phyloP scores from a whole-genome alignment of 1,140 invertebrate species.

The Melipona quadrifasciata region DNA sequence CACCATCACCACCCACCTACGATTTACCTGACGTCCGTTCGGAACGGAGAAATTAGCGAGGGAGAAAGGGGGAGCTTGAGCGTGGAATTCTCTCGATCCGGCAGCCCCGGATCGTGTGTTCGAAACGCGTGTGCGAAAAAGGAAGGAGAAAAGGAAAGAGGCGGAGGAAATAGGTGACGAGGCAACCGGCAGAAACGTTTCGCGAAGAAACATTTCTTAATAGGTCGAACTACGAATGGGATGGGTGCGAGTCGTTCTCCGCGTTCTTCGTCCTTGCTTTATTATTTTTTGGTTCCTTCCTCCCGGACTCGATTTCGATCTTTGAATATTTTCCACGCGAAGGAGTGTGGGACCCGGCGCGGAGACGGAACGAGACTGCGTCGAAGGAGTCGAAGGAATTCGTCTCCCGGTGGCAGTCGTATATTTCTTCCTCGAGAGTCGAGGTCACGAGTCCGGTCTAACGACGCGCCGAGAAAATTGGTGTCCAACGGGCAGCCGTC shows the following conservation, averaged over 20 bases:
- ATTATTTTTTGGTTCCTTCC: not conserved
- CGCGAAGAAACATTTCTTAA: constrained; percentile 8
- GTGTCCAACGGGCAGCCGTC: constrained; percentile 18
- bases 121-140: constrained; percentile 10
- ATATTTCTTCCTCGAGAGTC: constrained; percentile 22
- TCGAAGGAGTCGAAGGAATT: constrained; percentile 43
- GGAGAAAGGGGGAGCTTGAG: constrained; percentile 35
- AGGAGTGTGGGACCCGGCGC: not conserved
- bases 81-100: constrained; percentile 55
- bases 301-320: not conserved
- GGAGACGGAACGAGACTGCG: constrained; percentile 19
- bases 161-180: constrained; percentile 26
- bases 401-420: constrained; percentile 34
- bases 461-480: constrained; percentile 30
- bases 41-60: constrained; percentile 62
- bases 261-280: too few relatives aligned
- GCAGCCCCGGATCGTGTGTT: not conserved
- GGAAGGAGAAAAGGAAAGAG: not conserved
- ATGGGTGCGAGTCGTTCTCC: not conserved
- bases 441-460: constrained; percentile 24
- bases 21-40: constrained; percentile 51
- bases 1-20: constrained; percentile 20
- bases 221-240: not conserved
- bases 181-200: not conserved
- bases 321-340: constrained; percentile 2